These are phyloP conservation scores for Hiodon tergisus DNA, from an alignment of 2,113 vertebrate species.

Conservation along the genomic window DNA sequence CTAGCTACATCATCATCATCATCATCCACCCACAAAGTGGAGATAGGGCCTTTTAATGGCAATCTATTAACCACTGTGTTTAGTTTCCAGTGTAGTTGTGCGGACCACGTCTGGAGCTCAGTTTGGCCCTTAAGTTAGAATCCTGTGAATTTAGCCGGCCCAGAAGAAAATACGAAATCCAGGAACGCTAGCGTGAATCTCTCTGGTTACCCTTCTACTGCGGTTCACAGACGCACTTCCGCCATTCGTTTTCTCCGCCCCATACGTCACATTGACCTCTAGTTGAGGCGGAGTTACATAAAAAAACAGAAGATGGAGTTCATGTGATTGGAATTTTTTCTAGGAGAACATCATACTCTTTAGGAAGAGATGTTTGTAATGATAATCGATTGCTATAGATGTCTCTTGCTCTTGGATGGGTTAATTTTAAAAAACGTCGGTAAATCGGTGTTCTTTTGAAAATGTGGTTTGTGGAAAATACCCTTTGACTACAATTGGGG, in stretches of 20 bases:
- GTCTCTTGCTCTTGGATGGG: too few species aligned
- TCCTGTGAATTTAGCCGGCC: background rate
- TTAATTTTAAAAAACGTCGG: too few species aligned
- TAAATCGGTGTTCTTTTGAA: too few species aligned
- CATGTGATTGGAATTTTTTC: too few species aligned
- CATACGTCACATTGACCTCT: constrained; percentile 21
- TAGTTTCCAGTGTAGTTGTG: background rate
- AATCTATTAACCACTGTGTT: constrained; percentile 6
- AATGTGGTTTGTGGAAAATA: too few species aligned
- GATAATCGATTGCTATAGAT: too few species aligned
- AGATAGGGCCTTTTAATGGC: constrained; percentile 10
- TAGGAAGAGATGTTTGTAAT: too few species aligned
- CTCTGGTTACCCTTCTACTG: constrained; percentile 10
- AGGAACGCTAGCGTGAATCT: constrained; percentile 9
- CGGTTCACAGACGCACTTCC: constrained; percentile 26
- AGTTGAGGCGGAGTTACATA: constrained; percentile 14
- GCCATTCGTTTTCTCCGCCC: constrained; percentile 20
- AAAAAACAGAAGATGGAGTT: constrained; percentile 1
- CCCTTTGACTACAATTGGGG: too few species aligned
- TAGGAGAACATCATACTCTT: too few species aligned
- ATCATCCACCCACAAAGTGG: background rate
- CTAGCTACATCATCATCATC: constrained; percentile 22
- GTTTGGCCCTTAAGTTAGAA: background rate
- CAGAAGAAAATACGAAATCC: background rate
- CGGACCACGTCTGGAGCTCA: background rate